Conservation (phyloP, 2,888 invertebrate genomes). For the Physocephala rufipes region DNA sequence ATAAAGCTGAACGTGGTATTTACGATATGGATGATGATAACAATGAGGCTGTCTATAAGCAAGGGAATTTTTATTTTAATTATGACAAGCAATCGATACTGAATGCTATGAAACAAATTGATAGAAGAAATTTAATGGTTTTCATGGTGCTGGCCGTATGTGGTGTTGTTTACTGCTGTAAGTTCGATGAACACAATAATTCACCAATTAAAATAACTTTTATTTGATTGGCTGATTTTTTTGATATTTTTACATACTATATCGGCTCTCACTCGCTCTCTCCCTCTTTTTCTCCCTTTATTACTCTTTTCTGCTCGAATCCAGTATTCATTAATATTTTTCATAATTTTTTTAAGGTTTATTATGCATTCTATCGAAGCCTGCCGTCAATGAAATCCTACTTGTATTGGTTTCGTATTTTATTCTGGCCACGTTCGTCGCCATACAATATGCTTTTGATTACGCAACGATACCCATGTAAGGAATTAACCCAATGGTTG, state of each 20-base stretch:
- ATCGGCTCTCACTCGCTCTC: neutral
- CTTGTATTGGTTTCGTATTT: constrained; percentile 85
- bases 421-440: constrained; percentile 80
- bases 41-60: constrained; percentile 42
- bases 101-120: constrained; percentile 53
- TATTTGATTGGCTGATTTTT: neutral
- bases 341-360: constrained; percentile 67
- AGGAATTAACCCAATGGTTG: too few species aligned
- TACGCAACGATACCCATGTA: constrained; percentile 67
- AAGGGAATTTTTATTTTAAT: neutral
- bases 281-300: neutral
- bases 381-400: constrained; percentile 89
- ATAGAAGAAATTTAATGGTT: constrained; percentile 60
- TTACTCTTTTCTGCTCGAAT: constrained; percentile 24
- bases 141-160: constrained; percentile 66
- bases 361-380: constrained; percentile 79
- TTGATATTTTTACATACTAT: neutral
- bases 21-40: constrained; percentile 54
- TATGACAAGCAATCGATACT: constrained; percentile 45
- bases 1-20: constrained; percentile 36
- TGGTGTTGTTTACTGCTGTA: constrained; percentile 69
- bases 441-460: constrained; percentile 72
- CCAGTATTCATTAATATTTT: constrained; percentile 3
- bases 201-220: neutral
- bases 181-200: constrained; percentile 56